Evolutionary conservation across 2,888 invertebrate species (phyloP).

Genomic region (Listrodromus nycthemerus): DNA sequence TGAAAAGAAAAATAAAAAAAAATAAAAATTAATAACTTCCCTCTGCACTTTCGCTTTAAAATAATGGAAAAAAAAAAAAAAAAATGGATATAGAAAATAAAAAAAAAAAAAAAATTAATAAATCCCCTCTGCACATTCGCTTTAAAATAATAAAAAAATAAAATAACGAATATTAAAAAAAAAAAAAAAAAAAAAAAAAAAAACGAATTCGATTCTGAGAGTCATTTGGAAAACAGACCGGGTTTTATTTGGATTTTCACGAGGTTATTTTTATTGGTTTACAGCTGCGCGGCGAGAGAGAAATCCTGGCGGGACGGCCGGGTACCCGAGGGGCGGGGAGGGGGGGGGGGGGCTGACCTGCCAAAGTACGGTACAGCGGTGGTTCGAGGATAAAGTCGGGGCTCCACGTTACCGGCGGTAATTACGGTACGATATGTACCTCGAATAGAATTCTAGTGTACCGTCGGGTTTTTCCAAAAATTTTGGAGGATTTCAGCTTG

Average conservation of each 20-base stretch:
- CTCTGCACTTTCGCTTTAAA: background rate
- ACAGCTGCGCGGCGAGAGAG: conserved; percentile 54
- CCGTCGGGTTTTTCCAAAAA: conserved; percentile 29
- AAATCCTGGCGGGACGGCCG: conserved; percentile 47
- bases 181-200: background rate
- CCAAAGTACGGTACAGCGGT: conserved; percentile 60
- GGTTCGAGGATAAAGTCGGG: conserved; percentile 61
- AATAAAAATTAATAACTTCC: background rate
- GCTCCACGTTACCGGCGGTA: conserved; percentile 66
- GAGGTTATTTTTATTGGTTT: background rate
- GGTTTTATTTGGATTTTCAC: background rate
- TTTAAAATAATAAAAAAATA: background rate
- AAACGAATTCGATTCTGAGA: background rate
- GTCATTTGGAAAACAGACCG: background rate
- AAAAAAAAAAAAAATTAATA: background rate
- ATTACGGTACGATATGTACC: conserved; percentile 60
- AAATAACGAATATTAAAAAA: too few species aligned
- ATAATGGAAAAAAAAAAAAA: background rate
- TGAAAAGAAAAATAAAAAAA: too few species aligned
- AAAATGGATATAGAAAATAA: background rate
- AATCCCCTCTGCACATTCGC: background rate
- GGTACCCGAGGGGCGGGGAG: conserved; percentile 10
- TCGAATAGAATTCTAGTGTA: conserved; percentile 20
- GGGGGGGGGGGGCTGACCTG: conserved; percentile 62
- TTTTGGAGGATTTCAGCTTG: conserved; percentile 6